Conservation (phyloP, 2,888 invertebrate species). For the Campoplex capitator region DNA sequence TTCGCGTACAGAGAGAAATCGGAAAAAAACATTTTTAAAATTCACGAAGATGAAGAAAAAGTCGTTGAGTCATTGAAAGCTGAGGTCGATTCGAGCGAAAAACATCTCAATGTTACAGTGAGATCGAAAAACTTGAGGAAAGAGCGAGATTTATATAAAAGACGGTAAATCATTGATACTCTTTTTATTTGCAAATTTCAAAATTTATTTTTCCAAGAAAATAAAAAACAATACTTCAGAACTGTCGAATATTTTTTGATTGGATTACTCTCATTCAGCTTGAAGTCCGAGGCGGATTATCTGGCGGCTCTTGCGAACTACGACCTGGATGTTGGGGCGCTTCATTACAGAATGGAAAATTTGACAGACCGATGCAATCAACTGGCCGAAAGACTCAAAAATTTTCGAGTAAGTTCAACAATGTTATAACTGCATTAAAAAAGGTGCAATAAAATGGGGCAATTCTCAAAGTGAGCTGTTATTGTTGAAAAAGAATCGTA, state of each 20-base stretch:
- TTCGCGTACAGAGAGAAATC: slow-evolving; percentile 43
- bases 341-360: slow-evolving; percentile 71
- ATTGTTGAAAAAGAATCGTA: no score
- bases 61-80: slow-evolving; percentile 43
- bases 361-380: slow-evolving; percentile 69
- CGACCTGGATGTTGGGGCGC: slow-evolving; percentile 74
- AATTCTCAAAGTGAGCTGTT: background rate
- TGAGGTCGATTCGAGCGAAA: slow-evolving; percentile 57
- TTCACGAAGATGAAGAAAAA: slow-evolving; percentile 40
- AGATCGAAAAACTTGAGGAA: slow-evolving; percentile 34
- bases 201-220: background rate
- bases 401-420: slow-evolving; percentile 71
- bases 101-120: slow-evolving; percentile 27
- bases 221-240: background rate
- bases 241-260: background rate
- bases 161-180: slow-evolving; percentile 61
- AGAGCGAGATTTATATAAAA: slow-evolving; percentile 65
- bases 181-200: background rate
- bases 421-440: background rate
- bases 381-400: slow-evolving; percentile 67
- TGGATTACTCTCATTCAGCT: slow-evolving; percentile 66
- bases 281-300: slow-evolving; percentile 68
- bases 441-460: background rate
- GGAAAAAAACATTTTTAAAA: slow-evolving; percentile 51
- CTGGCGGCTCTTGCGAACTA: slow-evolving; percentile 72